Base-by-base conservation (phyloP, 2,888 invertebrate species). In the Athalia circularis region DNA sequence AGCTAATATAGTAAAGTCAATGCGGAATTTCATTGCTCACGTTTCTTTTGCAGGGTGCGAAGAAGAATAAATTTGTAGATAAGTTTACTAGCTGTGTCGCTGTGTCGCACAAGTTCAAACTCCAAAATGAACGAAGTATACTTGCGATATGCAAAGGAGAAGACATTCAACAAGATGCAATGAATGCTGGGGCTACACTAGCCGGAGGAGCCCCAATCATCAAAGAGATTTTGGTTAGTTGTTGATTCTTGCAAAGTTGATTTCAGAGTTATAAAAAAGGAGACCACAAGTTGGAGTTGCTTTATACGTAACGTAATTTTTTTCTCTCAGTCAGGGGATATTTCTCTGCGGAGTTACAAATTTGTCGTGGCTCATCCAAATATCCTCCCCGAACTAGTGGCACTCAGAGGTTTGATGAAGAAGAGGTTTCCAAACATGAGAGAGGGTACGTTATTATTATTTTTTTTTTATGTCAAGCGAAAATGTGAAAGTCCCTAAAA, bases 321-420 rank as follows among this genome's bases (percentile, higher is more conserved):
- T 64, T 80, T 83, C 78, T 64, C 82, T 80, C 84, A 96, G 92
- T 94, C 92, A 85, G 96, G 96, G n/a, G 92, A 93, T 81, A 86
- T 96, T 4, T 91, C 92, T 78, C 85, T 95, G 2, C 90, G 92
- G 4, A 96, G 97, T 82, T 97, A 94, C 87, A 94, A 96, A 84
- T 94, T 92, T 85, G 87, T 96, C 6, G 91, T 97, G 11, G 95
- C 96, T 0, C 96, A 97, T 91, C 95, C 96, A 0, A 94, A 95
- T 86, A 95, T 97, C 80, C 88, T 96, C 70, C 93, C 95, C 0
- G 97, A 97, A 75, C 87, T 97, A 57, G 93, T 95, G 1, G 92
- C 93, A 0, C 91, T 97, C 78, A 92, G 96, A 81, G 97, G 97
- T 2, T 87, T 97, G 65, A 91, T 97, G 92, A 96, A 95, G 85